Conservation (phyloP, 2,888 invertebrate species). For the Dasypogon diadema region DNA sequence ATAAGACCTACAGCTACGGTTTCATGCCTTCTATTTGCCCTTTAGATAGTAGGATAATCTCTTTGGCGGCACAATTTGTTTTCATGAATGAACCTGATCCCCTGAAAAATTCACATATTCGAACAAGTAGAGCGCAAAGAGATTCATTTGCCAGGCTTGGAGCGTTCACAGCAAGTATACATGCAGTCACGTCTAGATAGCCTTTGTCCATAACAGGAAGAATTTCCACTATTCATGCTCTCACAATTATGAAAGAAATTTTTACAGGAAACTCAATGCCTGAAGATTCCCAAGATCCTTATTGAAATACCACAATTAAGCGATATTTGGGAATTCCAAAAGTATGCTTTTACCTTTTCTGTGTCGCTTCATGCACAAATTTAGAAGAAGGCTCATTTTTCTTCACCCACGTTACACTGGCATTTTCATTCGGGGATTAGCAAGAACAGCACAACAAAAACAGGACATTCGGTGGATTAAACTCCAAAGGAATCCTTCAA, state of each 20-base stretch:
- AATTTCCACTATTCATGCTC: background rate
- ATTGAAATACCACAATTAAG: slow-evolving; percentile 40
- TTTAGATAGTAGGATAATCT: slow-evolving; percentile 40
- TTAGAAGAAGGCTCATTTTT: slow-evolving; percentile 8
- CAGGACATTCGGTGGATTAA: slow-evolving; percentile 48
- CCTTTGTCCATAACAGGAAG: slow-evolving; percentile 19
- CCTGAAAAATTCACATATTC: slow-evolving; percentile 28
- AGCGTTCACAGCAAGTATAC: background rate
- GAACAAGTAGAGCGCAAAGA: slow-evolving; percentile 15
- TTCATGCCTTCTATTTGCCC: slow-evolving; percentile 5
- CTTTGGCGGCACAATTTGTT: slow-evolving; percentile 38
- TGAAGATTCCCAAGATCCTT: slow-evolving; percentile 21
- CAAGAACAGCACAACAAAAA: slow-evolving; percentile 13
- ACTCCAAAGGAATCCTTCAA: slow-evolving; percentile 16
- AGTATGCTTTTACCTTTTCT: background rate
- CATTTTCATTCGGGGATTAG: slow-evolving; percentile 43
- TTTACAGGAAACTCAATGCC: slow-evolving; percentile 26
- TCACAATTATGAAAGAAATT: background rate
- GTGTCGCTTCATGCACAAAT: background rate
- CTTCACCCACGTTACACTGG: slow-evolving; percentile 1
- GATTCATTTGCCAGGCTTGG: background rate
- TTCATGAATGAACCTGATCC: slow-evolving; percentile 30
- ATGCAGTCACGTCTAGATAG: slow-evolving; percentile 28
- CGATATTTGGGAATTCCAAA: slow-evolving; percentile 30
- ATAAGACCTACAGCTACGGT: slow-evolving; percentile 23